Evolutionary conservation across 2,113 vertebrate genomes (phyloP).

Genomic region (Lophius piscatorius): DNA sequence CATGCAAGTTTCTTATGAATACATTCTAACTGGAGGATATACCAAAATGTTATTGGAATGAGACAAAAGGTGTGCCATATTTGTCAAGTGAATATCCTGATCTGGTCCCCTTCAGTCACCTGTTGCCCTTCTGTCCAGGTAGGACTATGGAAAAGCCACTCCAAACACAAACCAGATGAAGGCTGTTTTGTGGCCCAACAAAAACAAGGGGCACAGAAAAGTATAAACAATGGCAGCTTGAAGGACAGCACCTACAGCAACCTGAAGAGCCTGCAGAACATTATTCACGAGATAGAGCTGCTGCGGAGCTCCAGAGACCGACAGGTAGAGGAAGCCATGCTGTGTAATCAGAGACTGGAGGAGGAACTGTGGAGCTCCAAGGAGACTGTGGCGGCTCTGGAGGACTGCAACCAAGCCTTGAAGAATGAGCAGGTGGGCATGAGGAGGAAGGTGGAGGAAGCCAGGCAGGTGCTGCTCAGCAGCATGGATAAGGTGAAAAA

Average conservation of each 20-base stretch:
- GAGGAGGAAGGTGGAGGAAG: slow-evolving; percentile 89
- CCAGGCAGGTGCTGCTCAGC: slow-evolving; percentile 81
- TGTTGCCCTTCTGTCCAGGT: slow-evolving; percentile 76
- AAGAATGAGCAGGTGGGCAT: slow-evolving; percentile 86
- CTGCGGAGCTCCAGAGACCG: slow-evolving; percentile 80
- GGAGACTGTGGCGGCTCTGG: slow-evolving; percentile 78
- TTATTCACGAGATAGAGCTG: slow-evolving; percentile 83
- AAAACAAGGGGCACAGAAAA: slow-evolving; percentile 54
- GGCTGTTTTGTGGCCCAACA: slow-evolving; percentile 76
- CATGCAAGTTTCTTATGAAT: too few species aligned
- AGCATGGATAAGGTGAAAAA: slow-evolving; percentile 91
- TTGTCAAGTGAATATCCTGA: neutral
- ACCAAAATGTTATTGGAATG: too few species aligned
- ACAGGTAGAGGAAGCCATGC: slow-evolving; percentile 83
- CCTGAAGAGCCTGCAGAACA: slow-evolving; percentile 77
- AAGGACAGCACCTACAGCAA: slow-evolving; percentile 42
- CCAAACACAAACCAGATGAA: slow-evolving; percentile 77
- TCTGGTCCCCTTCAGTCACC: neutral
- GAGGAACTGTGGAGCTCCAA: slow-evolving; percentile 84
- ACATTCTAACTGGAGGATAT: too few species aligned
- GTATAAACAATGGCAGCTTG: slow-evolving; percentile 24
- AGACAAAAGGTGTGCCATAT: neutral
- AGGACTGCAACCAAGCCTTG: slow-evolving; percentile 84
- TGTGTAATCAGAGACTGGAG: slow-evolving; percentile 83
- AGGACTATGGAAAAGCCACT: slow-evolving; percentile 89